phyloP scores from a whole-genome alignment of 2,113 vertebrate genomes.

The Dromaius novaehollandiae region DNA sequence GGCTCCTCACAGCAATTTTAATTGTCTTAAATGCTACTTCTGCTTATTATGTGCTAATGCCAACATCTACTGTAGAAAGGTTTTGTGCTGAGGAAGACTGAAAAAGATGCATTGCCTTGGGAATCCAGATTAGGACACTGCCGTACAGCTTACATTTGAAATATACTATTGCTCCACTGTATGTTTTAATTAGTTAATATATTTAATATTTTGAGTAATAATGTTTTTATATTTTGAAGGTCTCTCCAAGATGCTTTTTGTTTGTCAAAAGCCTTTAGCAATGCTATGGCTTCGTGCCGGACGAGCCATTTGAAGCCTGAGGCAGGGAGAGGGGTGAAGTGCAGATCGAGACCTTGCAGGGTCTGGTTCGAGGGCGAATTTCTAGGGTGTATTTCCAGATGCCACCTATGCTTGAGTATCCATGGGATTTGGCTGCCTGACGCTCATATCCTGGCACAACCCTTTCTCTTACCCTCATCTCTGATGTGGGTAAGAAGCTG shows the following conservation, averaged over 20 bases:
- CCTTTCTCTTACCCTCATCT: background rate
- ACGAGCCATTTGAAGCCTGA: background rate
- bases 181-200: background rate
- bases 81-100: background rate
- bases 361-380: accelerated
- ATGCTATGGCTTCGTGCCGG: background rate
- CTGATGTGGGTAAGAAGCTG: background rate
- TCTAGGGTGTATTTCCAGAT: background rate
- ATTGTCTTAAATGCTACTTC: background rate
- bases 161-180: background rate
- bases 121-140: background rate
- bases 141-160: background rate
- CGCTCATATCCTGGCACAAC: background rate
- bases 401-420: background rate
- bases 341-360: background rate
- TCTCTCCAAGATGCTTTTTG: background rate
- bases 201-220: background rate
- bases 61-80: background rate
- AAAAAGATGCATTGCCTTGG: background rate
- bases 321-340: background rate
- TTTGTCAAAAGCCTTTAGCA: background rate
- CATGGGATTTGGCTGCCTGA: background rate
- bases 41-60: background rate
- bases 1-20: background rate
- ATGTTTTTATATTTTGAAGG: background rate